Evolutionary conservation across 2,888 invertebrate genomes (phyloP).

Genomic region (Thyatira batis): DNA sequence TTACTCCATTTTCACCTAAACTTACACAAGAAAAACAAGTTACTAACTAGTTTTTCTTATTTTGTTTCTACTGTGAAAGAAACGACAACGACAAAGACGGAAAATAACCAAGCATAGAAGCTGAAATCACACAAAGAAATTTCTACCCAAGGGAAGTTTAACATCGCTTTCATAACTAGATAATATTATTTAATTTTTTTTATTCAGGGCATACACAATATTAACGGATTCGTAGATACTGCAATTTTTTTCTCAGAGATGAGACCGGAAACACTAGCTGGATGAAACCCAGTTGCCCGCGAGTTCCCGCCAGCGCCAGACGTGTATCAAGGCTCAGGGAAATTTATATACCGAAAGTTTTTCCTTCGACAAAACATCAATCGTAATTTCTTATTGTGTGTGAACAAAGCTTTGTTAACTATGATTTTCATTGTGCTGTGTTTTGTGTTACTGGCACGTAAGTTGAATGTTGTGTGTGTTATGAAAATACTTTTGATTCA

Average conservation of each 20-base stretch:
- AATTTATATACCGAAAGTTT: neutral
- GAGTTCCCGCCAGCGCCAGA: conserved; percentile 29
- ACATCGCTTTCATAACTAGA: too few species aligned
- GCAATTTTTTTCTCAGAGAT: neutral
- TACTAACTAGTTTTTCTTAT: too few species aligned
- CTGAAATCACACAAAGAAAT: too few species aligned
- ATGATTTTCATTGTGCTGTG: conserved; percentile 25
- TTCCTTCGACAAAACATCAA: neutral
- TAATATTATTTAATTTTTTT: too few species aligned
- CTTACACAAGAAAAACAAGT: too few species aligned
- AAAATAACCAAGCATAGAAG: too few species aligned
- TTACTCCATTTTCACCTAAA: too few species aligned
- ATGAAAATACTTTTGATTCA: neutral
- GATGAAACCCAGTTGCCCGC: conserved; percentile 36
- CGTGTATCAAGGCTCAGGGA: conserved; percentile 13
- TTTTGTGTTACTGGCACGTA: conserved; percentile 28
- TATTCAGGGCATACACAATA: too few species aligned
- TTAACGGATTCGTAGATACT: too few species aligned
- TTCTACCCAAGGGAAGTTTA: too few species aligned
- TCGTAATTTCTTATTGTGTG: neutral
- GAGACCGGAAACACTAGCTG: neutral
- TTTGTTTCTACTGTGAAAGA: too few species aligned
- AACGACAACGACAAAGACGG: too few species aligned
- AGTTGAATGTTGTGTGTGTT: conserved; percentile 10
- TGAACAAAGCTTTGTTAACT: conserved; percentile 3